phyloP scores from a whole-genome alignment of 2,888 invertebrate species.

The Alitta virens region DNA sequence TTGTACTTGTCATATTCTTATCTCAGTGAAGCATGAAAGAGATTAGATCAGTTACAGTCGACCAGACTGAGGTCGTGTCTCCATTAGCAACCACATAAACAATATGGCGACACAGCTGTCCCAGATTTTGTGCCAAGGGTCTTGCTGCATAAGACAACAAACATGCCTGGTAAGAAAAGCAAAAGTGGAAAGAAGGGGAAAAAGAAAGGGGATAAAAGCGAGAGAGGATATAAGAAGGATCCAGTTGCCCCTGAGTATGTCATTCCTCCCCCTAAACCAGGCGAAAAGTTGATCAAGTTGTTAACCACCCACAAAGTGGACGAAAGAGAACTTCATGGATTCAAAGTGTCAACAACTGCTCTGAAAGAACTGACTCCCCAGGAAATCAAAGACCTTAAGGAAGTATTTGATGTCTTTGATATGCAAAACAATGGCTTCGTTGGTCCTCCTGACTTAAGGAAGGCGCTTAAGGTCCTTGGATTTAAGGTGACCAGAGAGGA shows the following conservation, averaged over 20 bases:
- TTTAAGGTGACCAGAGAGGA: conserved; percentile 49
- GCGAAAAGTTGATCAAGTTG: conserved; percentile 45
- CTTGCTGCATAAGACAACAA: too few species aligned
- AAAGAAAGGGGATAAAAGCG: conserved; percentile 11
- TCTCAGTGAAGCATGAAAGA: too few species aligned
- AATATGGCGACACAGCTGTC: too few species aligned
- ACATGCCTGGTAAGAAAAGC: neutral
- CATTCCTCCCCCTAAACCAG: conserved; percentile 41
- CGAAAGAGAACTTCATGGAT: conserved; percentile 52
- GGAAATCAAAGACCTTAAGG: conserved; percentile 51
- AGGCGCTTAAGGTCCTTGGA: conserved; percentile 49
- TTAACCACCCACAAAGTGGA: conserved; percentile 49
- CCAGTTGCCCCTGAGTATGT: conserved; percentile 27
- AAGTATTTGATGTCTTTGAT: conserved; percentile 55
- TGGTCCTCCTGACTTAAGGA: conserved; percentile 42
- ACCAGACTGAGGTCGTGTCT: too few species aligned
- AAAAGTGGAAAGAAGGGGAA: conserved; percentile 6
- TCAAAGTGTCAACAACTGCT: conserved; percentile 49
- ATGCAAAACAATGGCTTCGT: conserved; percentile 29
- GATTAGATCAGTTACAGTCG: too few species aligned
- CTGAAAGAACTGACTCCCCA: conserved; percentile 52
- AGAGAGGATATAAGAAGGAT: conserved; percentile 8
- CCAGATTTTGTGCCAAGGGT: too few species aligned
- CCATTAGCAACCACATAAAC: too few species aligned
- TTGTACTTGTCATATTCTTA: too few species aligned